Evolutionary conservation across 2,888 invertebrate genomes (phyloP), one percentile per base, ranked within the genome.

Genomic region (Gasteruption jaculator): DNA sequence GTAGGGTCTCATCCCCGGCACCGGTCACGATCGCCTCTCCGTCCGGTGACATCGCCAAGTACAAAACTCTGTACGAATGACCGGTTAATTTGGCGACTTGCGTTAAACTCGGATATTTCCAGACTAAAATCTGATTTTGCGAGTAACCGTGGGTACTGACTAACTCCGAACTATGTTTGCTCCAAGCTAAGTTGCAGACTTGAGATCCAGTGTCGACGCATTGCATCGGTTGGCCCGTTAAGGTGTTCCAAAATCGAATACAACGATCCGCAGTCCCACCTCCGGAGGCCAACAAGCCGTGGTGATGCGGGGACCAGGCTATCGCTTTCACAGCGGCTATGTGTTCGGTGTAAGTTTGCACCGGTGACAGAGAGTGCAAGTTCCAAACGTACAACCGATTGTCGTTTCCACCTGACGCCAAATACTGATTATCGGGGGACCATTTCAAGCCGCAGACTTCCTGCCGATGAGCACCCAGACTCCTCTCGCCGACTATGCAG

Each of bases 261-360:
- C 92, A 93, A 18, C 95, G 76, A 74, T 97, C 97, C 0, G 96
- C 97, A 0, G 97, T 97, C n/a, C 97, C 97, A n/a, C 97, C 97
- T 30, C 97, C 97, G 25, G 91, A 91, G 0, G 96, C 96, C 46
- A 97, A 72, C 36, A 97, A 75, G 0, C 96, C 96, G 73, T 96
- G 96, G 73, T 96, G 96, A 75, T 97, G 96, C 0, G 97, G 96
- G 2, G 95, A 96, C 97, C 97, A 97, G 15, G 97, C 95, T 54
- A 97, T 94, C 0, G 97, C 97, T 73, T 96, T 99, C 7, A 95
- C 95, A 0, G 95, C 97, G 0, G 97, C 97, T 71, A 92, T 79
- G 74, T 99, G 97, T 55, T 97, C 90, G 0, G 91, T 89, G 72
- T 97, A 96, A 3, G 92, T 93, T 72, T 97, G 95, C 38, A 95